phyloP scores from a whole-genome alignment of 2,888 invertebrate species.

The Eupithecia centaureata region DNA sequence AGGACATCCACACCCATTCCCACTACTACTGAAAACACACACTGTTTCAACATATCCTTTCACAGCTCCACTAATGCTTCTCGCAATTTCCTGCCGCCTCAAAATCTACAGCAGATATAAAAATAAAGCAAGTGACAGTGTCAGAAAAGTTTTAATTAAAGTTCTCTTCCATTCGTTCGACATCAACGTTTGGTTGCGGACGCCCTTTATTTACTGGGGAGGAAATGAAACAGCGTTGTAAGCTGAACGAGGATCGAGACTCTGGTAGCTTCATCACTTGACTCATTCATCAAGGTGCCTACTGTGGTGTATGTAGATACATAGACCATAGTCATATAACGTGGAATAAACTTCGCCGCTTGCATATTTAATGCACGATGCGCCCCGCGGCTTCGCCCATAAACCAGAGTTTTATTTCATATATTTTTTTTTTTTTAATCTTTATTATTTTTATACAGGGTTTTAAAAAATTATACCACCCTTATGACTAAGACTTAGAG shows the following conservation, averaged over 20 bases:
- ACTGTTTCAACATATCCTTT: neutral
- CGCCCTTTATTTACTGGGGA: conserved; percentile 39
- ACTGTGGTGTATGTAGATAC: neutral
- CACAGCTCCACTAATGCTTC: neutral
- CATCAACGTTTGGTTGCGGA: conserved; percentile 31
- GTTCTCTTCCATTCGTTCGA: conserved; percentile 30
- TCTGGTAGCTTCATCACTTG: neutral
- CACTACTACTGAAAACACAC: no score
- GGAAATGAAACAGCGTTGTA: conserved; percentile 43
- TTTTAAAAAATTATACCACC: no score
- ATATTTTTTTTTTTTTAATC: no score
- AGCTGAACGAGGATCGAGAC: conserved; percentile 19
- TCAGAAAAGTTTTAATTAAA: conserved; percentile 41
- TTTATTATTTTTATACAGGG: no score
- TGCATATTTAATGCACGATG: no score
- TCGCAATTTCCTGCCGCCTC: conserved; percentile 7
- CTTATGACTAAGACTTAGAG: no score
- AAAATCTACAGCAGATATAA: conserved; percentile 13
- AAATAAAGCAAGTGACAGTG: conserved; percentile 20
- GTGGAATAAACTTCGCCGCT: no score
- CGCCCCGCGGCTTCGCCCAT: no score
- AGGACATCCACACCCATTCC: no score
- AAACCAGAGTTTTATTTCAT: no score
- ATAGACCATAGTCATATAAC: neutral
- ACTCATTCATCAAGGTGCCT: neutral